These are phyloP conservation scores for Emberiza fucata DNA, from an alignment of 2,113 vertebrate genomes.

Conservation along the genomic window DNA sequence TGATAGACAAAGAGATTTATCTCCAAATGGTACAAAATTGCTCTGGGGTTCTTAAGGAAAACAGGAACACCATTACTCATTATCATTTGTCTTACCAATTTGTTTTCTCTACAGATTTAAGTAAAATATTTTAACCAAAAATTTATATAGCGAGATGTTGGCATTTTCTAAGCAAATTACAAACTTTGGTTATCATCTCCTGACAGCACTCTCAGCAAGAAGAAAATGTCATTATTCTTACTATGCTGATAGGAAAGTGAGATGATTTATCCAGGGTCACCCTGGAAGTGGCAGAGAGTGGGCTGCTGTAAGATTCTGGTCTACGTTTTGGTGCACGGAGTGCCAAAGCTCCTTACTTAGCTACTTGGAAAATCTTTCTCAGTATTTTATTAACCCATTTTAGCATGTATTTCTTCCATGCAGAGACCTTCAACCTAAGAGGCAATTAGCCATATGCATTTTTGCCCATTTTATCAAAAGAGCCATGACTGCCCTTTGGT, in stretches of 20 bases:
- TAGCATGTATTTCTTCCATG: not conserved
- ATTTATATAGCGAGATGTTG: not conserved
- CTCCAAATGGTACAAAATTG: not conserved
- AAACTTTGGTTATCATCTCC: not conserved
- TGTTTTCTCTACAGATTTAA: not conserved
- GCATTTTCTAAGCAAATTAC: not conserved
- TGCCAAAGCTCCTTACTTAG: not conserved
- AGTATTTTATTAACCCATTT: not conserved
- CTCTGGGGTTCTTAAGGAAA: not conserved
- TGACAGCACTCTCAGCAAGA: not conserved
- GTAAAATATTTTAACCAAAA: not conserved
- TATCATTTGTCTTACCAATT: not conserved
- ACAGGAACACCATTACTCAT: not conserved
- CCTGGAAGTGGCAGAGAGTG: not conserved
- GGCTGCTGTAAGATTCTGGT: not conserved
- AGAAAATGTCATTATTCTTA: not conserved
- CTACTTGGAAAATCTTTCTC: not conserved
- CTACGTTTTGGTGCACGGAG: rapidly evolving
- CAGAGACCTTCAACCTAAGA: not conserved
- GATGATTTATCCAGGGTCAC: not conserved
- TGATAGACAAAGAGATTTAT: not conserved
- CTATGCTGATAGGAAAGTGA: not conserved
- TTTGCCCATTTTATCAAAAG: not conserved
- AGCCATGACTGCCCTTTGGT: not conserved
- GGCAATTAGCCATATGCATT: not conserved